Evolutionary conservation across 2,888 invertebrate species (phyloP).

Genomic region (Lasioglossum calceatum): DNA sequence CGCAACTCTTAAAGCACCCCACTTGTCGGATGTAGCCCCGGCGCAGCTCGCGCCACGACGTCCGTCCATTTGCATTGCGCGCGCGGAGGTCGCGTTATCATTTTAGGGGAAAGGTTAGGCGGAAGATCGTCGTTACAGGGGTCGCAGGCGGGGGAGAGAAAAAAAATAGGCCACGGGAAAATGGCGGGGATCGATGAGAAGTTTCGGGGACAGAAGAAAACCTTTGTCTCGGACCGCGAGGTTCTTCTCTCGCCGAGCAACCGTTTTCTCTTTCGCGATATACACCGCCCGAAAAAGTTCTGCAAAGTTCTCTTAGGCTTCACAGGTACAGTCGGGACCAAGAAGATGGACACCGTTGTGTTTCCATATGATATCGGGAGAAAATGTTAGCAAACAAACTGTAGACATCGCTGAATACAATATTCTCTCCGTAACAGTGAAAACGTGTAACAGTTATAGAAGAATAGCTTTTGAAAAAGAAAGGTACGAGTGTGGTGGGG

Average conservation of each 20-base stretch:
- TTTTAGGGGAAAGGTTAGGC: conserved; percentile 48
- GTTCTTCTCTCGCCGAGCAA: neutral
- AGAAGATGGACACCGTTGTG: too few relatives aligned
- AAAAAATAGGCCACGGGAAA: conserved; percentile 41
- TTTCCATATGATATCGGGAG: too few relatives aligned
- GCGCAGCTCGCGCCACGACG: conserved; percentile 36
- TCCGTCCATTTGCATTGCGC: conserved; percentile 62
- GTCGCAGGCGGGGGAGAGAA: neutral
- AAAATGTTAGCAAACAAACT: too few relatives aligned
- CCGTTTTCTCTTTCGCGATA: conserved; percentile 16
- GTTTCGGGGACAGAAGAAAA: conserved; percentile 34
- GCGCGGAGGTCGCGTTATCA: conserved; percentile 49
- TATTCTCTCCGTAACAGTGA: too few relatives aligned
- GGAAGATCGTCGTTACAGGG: conserved; percentile 40
- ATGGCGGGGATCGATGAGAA: conserved; percentile 41
- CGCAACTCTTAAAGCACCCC: conserved; percentile 55
- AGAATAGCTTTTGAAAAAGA: too few relatives aligned
- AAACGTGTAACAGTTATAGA: too few relatives aligned
- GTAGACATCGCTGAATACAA: too few relatives aligned
- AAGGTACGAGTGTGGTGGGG: too few relatives aligned
- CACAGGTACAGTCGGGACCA: neutral
- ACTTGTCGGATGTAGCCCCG: conserved; percentile 61
- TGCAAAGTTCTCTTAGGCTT: neutral
- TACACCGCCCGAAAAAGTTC: neutral
- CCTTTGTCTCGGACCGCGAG: conserved; percentile 37